Base-by-base conservation (phyloP, 2,113 vertebrate species). In the Catharus minimus region DNA sequence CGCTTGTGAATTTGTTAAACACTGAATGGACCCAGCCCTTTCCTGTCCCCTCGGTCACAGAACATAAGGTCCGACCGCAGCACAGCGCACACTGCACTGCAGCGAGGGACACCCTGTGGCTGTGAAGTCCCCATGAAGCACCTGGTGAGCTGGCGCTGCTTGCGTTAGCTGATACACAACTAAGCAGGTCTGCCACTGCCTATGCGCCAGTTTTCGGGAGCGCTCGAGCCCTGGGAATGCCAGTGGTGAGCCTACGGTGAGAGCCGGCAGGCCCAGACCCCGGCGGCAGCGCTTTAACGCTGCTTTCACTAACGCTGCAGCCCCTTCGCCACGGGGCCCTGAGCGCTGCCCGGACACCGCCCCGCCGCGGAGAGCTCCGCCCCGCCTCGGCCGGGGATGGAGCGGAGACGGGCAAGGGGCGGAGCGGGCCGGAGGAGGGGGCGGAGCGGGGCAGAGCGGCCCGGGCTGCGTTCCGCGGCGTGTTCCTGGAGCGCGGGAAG, bases 61-160 rank as follows among this genome's bases (percentile, higher is more conserved):
- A 38, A 22, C 1, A 11, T 2, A 3, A 5, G 0, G 13, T 1
- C 9, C 1, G 18, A 1, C 5, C 7, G 2, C 33, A 5, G 11
- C 1, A 17, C 3, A 5, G 6, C 3, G 4, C 38, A 2, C 0
- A 3, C 0, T 2, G 5, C 38, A 9, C 11, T 4, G 19, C 89
- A 20, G 27, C 0, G 13, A 18, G 52, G 53, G 30, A 21, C 1
- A 3, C 10, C 14, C 19, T 23, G 3, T 0, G 6, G 20, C 71
- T 20, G n/a, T 1, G 0, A 12, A 4, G 27, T 9, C 41, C 19
- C 60, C 11, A 0, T 1, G 38, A 10, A 69, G 49, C 28, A 6
- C 36, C 22, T 7, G 6, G 5, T 6, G 62, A 10, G 30, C 5
- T 1, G 50, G n/a, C 46, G 41, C 3, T 2, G 30, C 5, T 10